These are phyloP conservation scores for Parazoanthus swiftii DNA, from an alignment of 92 coral and sea anemone genomes.

Conservation along the genomic window DNA sequence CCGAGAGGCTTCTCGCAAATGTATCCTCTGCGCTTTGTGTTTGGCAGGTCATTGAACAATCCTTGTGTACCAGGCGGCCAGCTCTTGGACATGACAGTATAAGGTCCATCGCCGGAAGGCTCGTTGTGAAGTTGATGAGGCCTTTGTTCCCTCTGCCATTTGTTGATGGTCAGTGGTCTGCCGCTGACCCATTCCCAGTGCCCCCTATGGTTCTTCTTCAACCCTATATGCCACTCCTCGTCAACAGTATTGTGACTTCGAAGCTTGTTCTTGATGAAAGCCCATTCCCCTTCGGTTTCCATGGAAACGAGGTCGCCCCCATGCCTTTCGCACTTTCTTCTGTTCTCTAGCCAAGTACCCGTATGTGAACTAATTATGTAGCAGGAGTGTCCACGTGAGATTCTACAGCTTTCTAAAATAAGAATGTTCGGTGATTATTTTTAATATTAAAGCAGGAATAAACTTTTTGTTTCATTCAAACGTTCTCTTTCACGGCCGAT, in stretches of 20 bases:
- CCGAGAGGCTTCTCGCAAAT: background rate
- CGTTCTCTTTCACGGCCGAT: too few relatives aligned
- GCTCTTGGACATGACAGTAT: background rate
- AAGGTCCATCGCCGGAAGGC: background rate
- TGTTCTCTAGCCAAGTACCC: background rate
- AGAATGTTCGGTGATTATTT: too few relatives aligned
- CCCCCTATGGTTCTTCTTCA: background rate
- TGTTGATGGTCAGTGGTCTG: conserved; percentile 5
- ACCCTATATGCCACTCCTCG: background rate
- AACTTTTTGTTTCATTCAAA: too few relatives aligned
- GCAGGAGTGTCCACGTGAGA: background rate
- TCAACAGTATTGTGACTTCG: background rate
- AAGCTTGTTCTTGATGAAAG: background rate
- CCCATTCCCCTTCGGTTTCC: background rate
- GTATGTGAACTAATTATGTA: background rate
- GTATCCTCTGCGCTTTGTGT: background rate
- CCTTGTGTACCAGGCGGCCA: conserved; percentile 1
- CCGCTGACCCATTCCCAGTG: conserved; percentile 10
- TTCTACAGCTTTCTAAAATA: background rate
- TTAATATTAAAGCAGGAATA: too few relatives aligned
- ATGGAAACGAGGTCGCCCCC: conserved; percentile 4
- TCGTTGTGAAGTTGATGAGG: background rate
- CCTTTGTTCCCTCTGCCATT: conserved; percentile 3
- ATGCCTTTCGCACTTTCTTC: background rate
- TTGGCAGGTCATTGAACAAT: conserved; percentile 4